A percentile compares a stretch with the other conserved stretches of the same genome.
Conservation (phyloP, 2,888 invertebrate genomes). For the Tridacna gigas region DNA sequence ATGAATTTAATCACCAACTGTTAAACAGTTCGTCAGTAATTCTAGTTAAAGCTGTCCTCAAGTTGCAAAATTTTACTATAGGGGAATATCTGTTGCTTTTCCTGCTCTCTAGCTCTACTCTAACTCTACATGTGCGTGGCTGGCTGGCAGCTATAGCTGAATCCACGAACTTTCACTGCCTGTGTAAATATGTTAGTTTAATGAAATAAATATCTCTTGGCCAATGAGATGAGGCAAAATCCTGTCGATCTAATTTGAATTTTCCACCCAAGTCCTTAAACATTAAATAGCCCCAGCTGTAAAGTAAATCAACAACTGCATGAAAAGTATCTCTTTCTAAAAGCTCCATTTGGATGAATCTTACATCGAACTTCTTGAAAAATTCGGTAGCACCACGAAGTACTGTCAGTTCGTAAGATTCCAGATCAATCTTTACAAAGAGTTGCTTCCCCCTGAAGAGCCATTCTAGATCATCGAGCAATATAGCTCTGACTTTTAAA, state of each 20-base stretch:
- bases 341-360: slow-evolving; percentile 2
- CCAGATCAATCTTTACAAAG: background rate
- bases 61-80: too few species aligned
- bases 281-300: slow-evolving; percentile 11
- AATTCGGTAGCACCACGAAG: slow-evolving; percentile 1
- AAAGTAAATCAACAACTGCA: slow-evolving; percentile 1
- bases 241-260: background rate
- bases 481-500: background rate
- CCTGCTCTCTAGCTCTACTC: background rate
- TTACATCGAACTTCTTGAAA: background rate
- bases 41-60: too few species aligned
- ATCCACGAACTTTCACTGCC: too few species aligned
- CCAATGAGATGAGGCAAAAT: background rate
- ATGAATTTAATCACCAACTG: too few species aligned
- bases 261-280: background rate
- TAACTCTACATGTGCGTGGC: background rate
- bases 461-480: slow-evolving; percentile 6
- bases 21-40: too few species aligned
- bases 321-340: background rate
- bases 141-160: background rate
- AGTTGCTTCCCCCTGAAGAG: background rate
- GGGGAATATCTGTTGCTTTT: background rate
- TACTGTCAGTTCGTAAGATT: background rate
- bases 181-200: slow-evolving; percentile 1
- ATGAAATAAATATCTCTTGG: slow-evolving; percentile 8